phyloP scores from a whole-genome alignment of 92 coral and sea anemone genomes.

The Blastomussa wellsi region DNA sequence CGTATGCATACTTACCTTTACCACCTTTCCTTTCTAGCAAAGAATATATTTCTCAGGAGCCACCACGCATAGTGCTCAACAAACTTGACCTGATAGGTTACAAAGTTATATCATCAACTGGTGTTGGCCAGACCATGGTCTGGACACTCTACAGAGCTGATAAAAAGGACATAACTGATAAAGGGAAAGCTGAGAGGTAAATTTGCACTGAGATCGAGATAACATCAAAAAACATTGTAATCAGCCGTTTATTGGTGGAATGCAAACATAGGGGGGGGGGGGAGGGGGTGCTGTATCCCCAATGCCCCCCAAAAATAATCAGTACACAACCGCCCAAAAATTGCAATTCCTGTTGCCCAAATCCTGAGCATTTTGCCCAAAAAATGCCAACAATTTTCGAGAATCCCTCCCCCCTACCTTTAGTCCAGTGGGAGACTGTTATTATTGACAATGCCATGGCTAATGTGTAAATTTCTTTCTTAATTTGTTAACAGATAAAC shows the following conservation, averaged over 20 bases:
- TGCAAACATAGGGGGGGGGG: too few species aligned
- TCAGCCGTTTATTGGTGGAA: neutral
- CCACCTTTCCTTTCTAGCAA: conserved; percentile 57
- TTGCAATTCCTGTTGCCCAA: too few species aligned
- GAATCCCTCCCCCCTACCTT: too few species aligned
- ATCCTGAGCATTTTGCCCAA: too few species aligned
- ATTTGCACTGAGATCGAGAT: neutral
- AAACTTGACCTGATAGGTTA: conserved; percentile 73
- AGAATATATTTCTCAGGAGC: conserved; percentile 64
- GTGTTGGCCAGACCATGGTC: conserved; percentile 91
- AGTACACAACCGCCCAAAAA: too few species aligned
- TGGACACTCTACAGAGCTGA: conserved; percentile 84
- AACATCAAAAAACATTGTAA: neutral
- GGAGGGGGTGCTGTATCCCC: too few species aligned
- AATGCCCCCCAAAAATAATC: too few species aligned
- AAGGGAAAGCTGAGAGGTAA: conserved; percentile 9
- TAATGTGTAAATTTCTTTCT: neutral
- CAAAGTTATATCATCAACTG: conserved; percentile 79
- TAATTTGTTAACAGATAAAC: neutral
- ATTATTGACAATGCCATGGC: neutral
- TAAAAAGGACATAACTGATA: neutral
- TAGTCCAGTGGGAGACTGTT: too few species aligned
- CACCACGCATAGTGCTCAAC: conserved; percentile 81
- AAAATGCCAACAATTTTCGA: too few species aligned
- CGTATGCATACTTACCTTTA: too few species aligned